Evolutionary conservation across 2,888 invertebrate species (phyloP).

Genomic region (Calameuta idolon): DNA sequence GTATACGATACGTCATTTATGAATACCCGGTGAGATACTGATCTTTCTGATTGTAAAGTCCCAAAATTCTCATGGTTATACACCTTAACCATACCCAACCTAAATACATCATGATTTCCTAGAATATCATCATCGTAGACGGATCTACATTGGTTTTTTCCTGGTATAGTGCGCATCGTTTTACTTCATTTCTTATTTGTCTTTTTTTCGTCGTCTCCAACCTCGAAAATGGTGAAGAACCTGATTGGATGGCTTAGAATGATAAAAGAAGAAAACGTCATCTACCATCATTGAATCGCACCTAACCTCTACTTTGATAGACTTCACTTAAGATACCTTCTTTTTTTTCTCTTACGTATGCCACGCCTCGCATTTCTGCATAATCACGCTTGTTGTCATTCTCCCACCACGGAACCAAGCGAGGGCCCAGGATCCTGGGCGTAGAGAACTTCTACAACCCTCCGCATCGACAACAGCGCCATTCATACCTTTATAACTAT

Average conservation of each 20-base stretch:
- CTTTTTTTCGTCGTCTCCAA: neutral
- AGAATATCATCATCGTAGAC: neutral
- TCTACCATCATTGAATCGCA: neutral
- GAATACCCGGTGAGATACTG: neutral
- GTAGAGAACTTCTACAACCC: neutral
- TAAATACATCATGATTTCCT: neutral
- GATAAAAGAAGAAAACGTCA: neutral
- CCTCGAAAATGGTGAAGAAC: neutral
- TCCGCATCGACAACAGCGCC: neutral
- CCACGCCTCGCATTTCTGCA: conserved; percentile 62
- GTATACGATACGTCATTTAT: neutral
- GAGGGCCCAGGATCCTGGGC: neutral
- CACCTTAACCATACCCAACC: neutral
- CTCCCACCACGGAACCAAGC: conserved; percentile 22
- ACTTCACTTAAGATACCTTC: conserved; percentile 29
- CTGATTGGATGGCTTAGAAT: neutral
- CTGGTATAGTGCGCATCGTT: neutral
- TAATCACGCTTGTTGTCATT: conserved; percentile 53
- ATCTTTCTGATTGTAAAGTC: neutral
- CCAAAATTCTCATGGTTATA: neutral
- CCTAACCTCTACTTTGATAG: conserved; percentile 5
- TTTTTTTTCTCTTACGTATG: conserved; percentile 35
- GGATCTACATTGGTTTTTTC: neutral
- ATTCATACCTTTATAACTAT: too few species aligned
- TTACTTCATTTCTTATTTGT: too few species aligned